Evolutionary conservation across 1,140 invertebrate species (phyloP).

Genomic region (Mylabris phalerata): DNA sequence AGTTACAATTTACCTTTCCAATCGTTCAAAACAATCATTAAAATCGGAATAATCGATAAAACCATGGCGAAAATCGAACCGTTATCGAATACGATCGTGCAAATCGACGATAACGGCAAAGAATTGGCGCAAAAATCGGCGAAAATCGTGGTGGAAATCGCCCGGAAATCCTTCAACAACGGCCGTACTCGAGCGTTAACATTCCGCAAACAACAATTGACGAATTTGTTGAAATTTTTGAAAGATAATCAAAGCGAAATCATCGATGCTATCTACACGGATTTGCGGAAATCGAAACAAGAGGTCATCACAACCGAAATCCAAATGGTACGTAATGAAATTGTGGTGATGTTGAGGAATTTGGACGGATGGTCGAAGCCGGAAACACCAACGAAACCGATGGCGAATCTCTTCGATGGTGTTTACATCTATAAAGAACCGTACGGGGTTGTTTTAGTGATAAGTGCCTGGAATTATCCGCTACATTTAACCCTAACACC

Average conservation of each 20-base stretch:
- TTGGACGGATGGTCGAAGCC: conserved; percentile 63
- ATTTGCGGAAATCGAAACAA: conserved; percentile 70
- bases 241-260: conserved; percentile 72
- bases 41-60: too few relatives aligned
- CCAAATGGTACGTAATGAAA: conserved; percentile 59
- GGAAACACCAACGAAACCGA: conserved; percentile 54
- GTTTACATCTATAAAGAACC: conserved; percentile 74
- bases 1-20: too few relatives aligned
- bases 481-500: conserved; percentile 72
- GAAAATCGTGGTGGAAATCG: not conserved
- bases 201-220: conserved; percentile 75
- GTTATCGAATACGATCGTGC: too few relatives aligned
- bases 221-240: conserved; percentile 64
- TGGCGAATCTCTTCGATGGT: conserved; percentile 64
- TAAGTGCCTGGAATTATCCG: conserved; percentile 98
- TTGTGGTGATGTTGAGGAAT: conserved; percentile 54
- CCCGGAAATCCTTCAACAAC: conserved; percentile 48
- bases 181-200: conserved; percentile 66
- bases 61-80: too few relatives aligned
- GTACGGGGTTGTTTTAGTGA: conserved; percentile 80
- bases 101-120: too few relatives aligned
- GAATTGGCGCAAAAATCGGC: not conserved
- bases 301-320: conserved; percentile 62
- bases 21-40: too few relatives aligned
- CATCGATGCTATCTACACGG: conserved; percentile 64